phyloP scores from a whole-genome alignment of 2,888 invertebrate species.

The Hecatera dysodea region DNA sequence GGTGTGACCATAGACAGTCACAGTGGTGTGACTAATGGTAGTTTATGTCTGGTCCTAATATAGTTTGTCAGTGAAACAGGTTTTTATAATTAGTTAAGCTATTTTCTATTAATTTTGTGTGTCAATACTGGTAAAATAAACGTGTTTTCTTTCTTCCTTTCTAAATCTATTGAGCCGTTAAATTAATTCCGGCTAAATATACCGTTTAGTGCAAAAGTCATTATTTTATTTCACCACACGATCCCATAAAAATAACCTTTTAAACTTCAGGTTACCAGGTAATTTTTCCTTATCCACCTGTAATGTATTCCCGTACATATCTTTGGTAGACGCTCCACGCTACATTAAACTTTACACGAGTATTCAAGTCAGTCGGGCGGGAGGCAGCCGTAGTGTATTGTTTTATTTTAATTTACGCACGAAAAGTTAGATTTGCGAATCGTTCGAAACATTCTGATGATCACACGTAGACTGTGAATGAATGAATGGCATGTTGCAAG shows the following conservation, averaged over 20 bases:
- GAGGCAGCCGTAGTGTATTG: constrained; percentile 28
- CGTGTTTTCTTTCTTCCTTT: too few species aligned
- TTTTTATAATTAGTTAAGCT: too few species aligned
- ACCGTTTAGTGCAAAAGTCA: too few species aligned
- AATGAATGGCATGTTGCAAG: not conserved
- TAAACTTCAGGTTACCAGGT: not conserved
- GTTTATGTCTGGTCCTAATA: too few species aligned
- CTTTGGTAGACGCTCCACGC: constrained; percentile 4
- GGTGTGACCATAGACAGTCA: too few species aligned
- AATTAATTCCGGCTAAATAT: too few species aligned
- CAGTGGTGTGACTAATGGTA: too few species aligned
- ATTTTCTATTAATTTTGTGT: too few species aligned
- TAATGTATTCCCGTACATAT: constrained; percentile 14
- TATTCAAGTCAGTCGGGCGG: constrained; percentile 21
- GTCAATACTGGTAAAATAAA: too few species aligned
- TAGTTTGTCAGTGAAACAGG: too few species aligned
- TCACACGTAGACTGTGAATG: not conserved
- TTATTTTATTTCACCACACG: too few species aligned
- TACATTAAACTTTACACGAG: constrained; percentile 38
- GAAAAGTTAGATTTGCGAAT: not conserved
- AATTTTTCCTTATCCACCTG: not conserved
- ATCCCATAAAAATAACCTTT: not conserved
- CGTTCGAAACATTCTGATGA: constrained; percentile 5
- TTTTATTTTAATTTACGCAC: constrained; percentile 51
- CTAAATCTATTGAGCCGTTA: too few species aligned